These are phyloP conservation scores for Phocoena sinus DNA, from an alignment of 2,113 vertebrate species.

Conservation along the genomic window DNA sequence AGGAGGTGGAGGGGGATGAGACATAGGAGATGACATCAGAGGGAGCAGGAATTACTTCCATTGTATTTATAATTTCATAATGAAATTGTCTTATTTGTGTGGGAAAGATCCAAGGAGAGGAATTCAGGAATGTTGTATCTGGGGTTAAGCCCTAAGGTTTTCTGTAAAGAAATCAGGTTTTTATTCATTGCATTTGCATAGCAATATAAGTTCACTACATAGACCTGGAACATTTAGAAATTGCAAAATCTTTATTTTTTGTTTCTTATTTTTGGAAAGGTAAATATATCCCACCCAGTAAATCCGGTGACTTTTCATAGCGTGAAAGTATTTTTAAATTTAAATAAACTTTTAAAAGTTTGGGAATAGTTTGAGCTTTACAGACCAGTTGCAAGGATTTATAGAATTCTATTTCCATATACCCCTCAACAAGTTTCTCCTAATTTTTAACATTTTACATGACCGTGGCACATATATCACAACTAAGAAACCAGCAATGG, in stretches of 20 bases:
- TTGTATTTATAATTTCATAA: neutral
- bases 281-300: neutral
- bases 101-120: neutral
- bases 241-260: neutral
- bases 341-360: neutral
- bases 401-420: neutral
- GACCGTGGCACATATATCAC: neutral
- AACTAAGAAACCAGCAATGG: neutral
- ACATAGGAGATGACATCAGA: neutral
- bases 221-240: neutral
- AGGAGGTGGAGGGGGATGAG: rapidly evolving
- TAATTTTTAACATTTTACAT: neutral
- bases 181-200: neutral
- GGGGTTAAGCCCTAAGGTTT: neutral
- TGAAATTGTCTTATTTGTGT: neutral
- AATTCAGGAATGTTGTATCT: neutral
- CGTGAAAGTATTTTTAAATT: neutral
- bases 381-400: neutral
- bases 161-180: neutral
- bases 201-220: neutral
- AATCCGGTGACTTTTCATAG: neutral
- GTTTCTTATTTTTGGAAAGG: neutral
- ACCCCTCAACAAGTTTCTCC: neutral
- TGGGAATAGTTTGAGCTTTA: neutral
- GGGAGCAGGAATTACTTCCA: neutral